These are phyloP conservation scores for Halictus rubicundus DNA, from an alignment of 1,140 invertebrate genomes.

Conservation along the genomic window DNA sequence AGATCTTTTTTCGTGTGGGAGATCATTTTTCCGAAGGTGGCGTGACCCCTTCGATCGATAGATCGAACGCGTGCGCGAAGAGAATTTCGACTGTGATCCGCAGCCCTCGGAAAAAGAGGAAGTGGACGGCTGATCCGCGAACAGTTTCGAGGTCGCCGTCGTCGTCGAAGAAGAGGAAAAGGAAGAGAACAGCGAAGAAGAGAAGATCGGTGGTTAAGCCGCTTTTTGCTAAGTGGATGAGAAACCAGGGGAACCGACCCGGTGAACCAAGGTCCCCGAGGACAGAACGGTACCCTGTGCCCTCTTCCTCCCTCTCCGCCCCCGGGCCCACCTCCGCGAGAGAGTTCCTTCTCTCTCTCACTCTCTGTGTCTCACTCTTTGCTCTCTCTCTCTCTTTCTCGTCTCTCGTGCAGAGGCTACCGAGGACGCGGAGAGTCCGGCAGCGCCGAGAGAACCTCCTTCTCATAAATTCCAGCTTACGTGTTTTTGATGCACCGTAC, in stretches of 20 bases:
- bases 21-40: no score
- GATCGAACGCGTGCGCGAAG: no score
- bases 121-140: constrained; percentile 44
- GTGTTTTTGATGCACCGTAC: constrained; percentile 34
- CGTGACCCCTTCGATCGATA: no score
- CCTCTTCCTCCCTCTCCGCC: constrained; percentile 54
- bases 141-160: constrained; percentile 33
- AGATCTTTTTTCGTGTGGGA: no score
- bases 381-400: no score
- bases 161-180: constrained; percentile 18
- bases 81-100: no score
- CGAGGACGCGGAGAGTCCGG: constrained; percentile 20
- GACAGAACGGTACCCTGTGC: constrained; percentile 65
- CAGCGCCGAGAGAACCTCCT: constrained; percentile 5
- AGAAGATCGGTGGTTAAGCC: constrained; percentile 45
- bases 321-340: neutral
- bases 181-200: constrained; percentile 36
- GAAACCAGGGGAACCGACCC: constrained; percentile 57
- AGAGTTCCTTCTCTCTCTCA: constrained; percentile 8
- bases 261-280: constrained; percentile 62
- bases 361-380: no score
- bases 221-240: constrained; percentile 55
- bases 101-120: constrained; percentile 47
- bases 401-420: constrained; percentile 5
- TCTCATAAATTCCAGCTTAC: constrained; percentile 43